Percentiles rank a stretch among this genome's conserved stretches.
Conservation (phyloP, 2,888 invertebrate species). For the Standfussiana lucernea region DNA sequence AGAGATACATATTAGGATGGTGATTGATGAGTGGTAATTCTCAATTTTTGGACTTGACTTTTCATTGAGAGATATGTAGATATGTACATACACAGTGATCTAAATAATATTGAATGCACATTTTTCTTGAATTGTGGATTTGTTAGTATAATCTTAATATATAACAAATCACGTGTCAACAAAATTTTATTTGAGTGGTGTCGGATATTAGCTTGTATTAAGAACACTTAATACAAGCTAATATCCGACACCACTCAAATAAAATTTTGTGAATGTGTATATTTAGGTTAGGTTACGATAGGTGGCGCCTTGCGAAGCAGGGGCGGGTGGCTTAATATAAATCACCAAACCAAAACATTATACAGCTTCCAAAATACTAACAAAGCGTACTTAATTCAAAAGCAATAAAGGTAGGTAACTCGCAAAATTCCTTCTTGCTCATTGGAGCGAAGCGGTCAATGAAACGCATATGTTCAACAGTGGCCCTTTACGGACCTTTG, state of each 20-base stretch:
- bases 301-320: background rate
- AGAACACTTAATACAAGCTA: too few species aligned
- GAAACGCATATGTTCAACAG: conserved; percentile 1
- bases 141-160: background rate
- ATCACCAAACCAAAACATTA: background rate
- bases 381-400: conserved; percentile 15
- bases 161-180: background rate
- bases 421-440: conserved; percentile 7
- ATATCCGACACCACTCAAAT: too few species aligned
- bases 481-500: conserved; percentile 12
- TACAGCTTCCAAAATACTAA: background rate
- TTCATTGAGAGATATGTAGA: background rate
- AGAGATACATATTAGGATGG: background rate
- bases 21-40: too few species aligned
- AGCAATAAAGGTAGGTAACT: conserved; percentile 8
- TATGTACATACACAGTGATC: too few species aligned
- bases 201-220: too few species aligned
- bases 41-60: background rate
- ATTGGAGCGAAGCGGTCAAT: conserved; percentile 24
- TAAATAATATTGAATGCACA: background rate
- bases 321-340: background rate
- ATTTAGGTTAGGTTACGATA: background rate
- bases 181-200: too few species aligned
- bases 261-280: background rate
- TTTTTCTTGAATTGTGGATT: background rate